These are phyloP conservation scores for Circaetus cinerascens DNA, from an alignment of 2,113 vertebrate species.

Conservation along the genomic window DNA sequence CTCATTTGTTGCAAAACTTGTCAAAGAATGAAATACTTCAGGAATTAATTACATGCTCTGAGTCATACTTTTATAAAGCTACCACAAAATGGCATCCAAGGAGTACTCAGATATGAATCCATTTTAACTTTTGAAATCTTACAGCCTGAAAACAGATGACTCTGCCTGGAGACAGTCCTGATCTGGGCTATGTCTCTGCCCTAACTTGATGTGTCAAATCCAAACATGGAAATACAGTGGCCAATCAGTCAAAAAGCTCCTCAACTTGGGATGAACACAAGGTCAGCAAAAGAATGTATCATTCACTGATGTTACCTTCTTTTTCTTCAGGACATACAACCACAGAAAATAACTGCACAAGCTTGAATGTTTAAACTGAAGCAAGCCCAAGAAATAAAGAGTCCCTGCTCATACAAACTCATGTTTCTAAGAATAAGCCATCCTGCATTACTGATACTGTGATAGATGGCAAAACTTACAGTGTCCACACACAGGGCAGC, in stretches of 20 bases:
- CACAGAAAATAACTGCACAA: not conserved
- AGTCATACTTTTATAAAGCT: not conserved
- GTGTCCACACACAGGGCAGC: not conserved
- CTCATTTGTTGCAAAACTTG: not conserved
- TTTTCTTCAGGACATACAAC: not conserved
- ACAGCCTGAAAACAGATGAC: not conserved
- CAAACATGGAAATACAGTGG: not conserved
- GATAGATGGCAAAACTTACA: not conserved
- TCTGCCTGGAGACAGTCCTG: not conserved
- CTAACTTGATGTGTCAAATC: not conserved
- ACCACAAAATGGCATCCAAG: not conserved
- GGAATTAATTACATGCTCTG: constrained; percentile 3
- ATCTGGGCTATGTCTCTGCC: not conserved
- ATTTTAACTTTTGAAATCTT: not conserved
- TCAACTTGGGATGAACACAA: not conserved
- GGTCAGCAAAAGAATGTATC: not conserved
- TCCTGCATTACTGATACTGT: not conserved
- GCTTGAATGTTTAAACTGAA: not conserved
- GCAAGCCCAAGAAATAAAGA: not conserved
- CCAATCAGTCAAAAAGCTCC: not conserved
- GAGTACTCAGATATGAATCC: not conserved
- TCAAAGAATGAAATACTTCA: constrained; percentile 1
- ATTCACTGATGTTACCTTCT: not conserved
- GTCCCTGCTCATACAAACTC: not conserved
- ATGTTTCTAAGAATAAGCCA: not conserved